phyloP scores from a whole-genome alignment of 2,113 vertebrate species.

The Oceanites oceanicus region DNA sequence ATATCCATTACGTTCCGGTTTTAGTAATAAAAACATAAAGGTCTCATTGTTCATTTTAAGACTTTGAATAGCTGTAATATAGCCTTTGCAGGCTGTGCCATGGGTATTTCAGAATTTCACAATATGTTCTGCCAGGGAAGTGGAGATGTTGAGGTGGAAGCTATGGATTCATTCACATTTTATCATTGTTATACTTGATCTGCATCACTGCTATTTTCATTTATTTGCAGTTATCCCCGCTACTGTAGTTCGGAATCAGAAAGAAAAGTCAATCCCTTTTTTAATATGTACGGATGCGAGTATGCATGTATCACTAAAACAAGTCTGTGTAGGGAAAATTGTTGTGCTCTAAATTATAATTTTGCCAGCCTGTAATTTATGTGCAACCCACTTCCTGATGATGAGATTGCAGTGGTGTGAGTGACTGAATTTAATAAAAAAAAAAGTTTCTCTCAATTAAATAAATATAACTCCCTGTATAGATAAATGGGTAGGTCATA shows the following conservation, averaged over 20 bases:
- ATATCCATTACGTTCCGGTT: not conserved
- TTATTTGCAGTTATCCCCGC: not conserved
- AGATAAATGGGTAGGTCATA: not conserved
- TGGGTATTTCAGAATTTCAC: not conserved
- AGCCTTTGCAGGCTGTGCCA: not conserved
- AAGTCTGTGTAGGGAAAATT: not conserved
- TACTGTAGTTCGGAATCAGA: not conserved
- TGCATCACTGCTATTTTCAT: not conserved
- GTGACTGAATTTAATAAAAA: not conserved
- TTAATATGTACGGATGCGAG: not conserved
- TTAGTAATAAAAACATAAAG: conserved; percentile 23
- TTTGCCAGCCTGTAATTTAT: not conserved
- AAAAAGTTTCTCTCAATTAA: not conserved
- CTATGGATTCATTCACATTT: not conserved
- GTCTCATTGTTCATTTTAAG: not conserved
- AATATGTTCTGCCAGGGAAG: not conserved
- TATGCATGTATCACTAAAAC: not conserved
- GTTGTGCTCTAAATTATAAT: not conserved
- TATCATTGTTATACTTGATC: not conserved
- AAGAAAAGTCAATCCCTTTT: not conserved
- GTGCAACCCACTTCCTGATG: not conserved
- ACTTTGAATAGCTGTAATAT: not conserved
- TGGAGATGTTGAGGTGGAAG: not conserved
- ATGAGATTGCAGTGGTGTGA: not conserved
- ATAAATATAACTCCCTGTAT: not conserved